A percentile compares a stretch with the other conserved stretches of the same genome.
These are phyloP conservation scores for Urocolius indicus DNA, from an alignment of 2,113 vertebrate species.

Conservation along the genomic window DNA sequence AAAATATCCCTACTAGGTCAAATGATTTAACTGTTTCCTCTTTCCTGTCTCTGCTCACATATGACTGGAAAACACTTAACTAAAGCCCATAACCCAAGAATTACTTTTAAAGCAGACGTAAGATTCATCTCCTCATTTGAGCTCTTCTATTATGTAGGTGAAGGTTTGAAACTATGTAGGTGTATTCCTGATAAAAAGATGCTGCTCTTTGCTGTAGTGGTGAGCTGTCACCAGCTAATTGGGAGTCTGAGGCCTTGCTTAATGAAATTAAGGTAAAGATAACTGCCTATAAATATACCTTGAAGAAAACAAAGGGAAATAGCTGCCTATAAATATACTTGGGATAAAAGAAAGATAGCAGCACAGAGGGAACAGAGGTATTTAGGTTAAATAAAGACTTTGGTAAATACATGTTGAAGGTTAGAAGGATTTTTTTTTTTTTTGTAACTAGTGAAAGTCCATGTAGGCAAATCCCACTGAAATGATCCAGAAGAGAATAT, in stretches of 20 bases:
- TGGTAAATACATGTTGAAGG: not conserved
- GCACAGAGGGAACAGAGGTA: not conserved
- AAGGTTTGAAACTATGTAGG: not conserved
- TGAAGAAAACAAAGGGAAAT: not conserved
- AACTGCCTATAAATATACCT: not conserved
- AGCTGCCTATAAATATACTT: not conserved
- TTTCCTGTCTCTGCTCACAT: not conserved
- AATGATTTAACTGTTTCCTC: not conserved
- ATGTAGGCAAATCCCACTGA: not conserved
- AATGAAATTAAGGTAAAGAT: slow-evolving; percentile 21
- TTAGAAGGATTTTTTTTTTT: not conserved
- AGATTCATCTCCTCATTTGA: not conserved
- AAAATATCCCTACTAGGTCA: not conserved
- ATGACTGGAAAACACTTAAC: not conserved
- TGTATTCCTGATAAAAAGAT: not conserved
- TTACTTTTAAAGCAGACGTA: not conserved
- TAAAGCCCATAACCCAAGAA: not conserved
- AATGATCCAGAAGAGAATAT: not conserved
- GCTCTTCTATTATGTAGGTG: rapidly evolving
- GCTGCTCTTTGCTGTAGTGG: not conserved
- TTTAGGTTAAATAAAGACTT: not conserved
- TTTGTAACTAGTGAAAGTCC: not conserved
- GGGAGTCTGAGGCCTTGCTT: slow-evolving; percentile 3
- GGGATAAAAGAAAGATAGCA: not conserved
- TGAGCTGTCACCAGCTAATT: not conserved